A percentile compares a stretch with the other conserved stretches of the same genome.
Evolutionary conservation across 2,888 invertebrate genomes (phyloP).

Genomic region (Drosophila fungiperda): DNA sequence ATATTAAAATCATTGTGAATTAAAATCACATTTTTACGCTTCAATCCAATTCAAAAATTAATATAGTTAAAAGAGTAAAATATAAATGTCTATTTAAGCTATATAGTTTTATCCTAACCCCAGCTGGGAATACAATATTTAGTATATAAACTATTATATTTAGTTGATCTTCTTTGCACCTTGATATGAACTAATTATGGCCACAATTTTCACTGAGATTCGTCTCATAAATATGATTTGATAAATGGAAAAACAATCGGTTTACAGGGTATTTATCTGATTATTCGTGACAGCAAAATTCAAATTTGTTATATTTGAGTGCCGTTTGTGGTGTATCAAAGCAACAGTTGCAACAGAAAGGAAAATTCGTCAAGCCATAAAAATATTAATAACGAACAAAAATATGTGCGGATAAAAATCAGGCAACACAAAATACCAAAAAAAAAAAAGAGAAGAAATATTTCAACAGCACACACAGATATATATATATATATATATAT

Average conservation of each 20-base stretch:
- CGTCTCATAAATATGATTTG: no score
- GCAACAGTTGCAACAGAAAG: conserved; percentile 34
- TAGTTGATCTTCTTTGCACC: not conserved
- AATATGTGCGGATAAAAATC: conserved; percentile 31
- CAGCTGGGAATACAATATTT: not conserved
- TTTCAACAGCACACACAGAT: conserved; percentile 1
- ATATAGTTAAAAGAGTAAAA: not conserved
- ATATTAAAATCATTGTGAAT: not conserved
- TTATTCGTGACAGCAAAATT: not conserved
- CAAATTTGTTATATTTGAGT: conserved; percentile 23
- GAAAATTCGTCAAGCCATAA: conserved; percentile 47
- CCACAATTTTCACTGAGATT: not conserved
- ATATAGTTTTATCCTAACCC: not conserved
- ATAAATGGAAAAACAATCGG: not conserved
- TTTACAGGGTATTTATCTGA: conserved; percentile 2
- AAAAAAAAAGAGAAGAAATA: not conserved
- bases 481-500: not conserved
- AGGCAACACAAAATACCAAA: conserved; percentile 12
- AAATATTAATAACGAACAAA: conserved; percentile 53
- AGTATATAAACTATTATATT: not conserved
- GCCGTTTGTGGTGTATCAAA: conserved; percentile 38
- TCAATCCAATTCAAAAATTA: not conserved
- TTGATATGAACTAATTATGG: not conserved
- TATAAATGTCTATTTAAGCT: not conserved
- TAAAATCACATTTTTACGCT: not conserved